These are phyloP conservation scores for Rhombomys opimus DNA, from an alignment of 2,113 vertebrate genomes.

Conservation along the genomic window DNA sequence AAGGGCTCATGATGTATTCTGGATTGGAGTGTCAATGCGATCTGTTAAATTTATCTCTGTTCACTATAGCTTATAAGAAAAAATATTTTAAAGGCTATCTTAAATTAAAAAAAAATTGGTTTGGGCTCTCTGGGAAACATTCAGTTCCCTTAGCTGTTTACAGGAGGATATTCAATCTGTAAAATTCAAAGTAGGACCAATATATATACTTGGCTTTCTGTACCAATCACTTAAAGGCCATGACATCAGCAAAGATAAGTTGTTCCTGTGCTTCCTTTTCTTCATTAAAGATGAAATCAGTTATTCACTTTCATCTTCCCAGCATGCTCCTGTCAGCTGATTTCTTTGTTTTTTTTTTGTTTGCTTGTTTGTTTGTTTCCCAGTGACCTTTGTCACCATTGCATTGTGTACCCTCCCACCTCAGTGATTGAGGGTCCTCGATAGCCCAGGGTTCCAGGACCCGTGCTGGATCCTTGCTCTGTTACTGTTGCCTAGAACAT, in stretches of 20 bases:
- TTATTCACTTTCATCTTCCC: background rate
- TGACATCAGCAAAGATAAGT: constrained; percentile 16
- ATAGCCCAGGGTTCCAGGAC: background rate
- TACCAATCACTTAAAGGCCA: background rate
- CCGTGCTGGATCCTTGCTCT: background rate
- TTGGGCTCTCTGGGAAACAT: constrained; percentile 43
- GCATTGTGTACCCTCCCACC: too few relatives aligned
- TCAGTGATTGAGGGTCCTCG: background rate
- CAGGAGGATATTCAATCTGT: background rate
- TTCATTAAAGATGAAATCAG: constrained; percentile 64
- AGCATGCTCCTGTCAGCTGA: background rate
- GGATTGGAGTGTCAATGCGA: constrained; percentile 28
- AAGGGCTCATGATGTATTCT: constrained; percentile 51
- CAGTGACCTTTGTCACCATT: background rate
- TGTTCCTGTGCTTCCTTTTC: constrained; percentile 21
- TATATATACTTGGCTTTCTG: background rate
- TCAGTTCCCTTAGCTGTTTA: constrained; percentile 16
- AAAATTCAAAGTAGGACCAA: constrained; percentile 36
- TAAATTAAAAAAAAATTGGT: background rate
- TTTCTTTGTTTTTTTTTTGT: background rate
- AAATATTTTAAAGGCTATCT: constrained; percentile 66
- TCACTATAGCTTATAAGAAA: constrained; percentile 20
- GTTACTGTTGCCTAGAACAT: background rate
- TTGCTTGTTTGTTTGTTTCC: too few relatives aligned
- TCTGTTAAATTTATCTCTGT: constrained; percentile 44